Percentiles rank a stretch among this genome's conserved stretches.
phyloP scores from a whole-genome alignment of 2,797 vertebrate species.

The Danio choprae region DNA sequence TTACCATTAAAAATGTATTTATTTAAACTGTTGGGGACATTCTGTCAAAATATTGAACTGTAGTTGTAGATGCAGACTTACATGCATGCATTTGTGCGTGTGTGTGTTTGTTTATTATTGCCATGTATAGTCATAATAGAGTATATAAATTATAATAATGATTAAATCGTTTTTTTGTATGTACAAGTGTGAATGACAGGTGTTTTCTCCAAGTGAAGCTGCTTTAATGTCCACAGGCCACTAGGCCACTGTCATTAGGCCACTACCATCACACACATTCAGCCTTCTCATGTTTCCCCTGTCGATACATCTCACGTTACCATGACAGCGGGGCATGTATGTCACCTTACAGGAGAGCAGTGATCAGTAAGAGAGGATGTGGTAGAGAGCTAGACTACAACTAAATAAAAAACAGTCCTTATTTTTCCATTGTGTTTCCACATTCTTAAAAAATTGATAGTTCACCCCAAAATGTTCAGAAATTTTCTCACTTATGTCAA shows the following conservation, averaged over 20 bases:
- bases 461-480: not conserved
- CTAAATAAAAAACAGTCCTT: not conserved
- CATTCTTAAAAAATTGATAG: not conserved
- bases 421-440: not conserved
- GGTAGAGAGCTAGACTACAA: slow-evolving; percentile 37
- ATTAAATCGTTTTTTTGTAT: not conserved
- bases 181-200: not conserved
- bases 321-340: slow-evolving; percentile 69
- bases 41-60: too few relatives aligned
- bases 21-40: too few relatives aligned
- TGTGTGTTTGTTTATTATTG: not conserved
- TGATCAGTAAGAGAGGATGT: slow-evolving; percentile 46
- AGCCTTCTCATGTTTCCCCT: slow-evolving; percentile 70
- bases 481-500: not conserved
- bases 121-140: not conserved
- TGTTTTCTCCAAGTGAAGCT: slow-evolving; percentile 68
- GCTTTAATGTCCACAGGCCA: slow-evolving; percentile 64
- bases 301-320: slow-evolving; percentile 67
- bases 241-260: slow-evolving; percentile 52
- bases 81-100: too few relatives aligned
- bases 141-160: not conserved
- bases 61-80: too few relatives aligned
- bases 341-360: slow-evolving; percentile 56
- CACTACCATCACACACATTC: slow-evolving; percentile 51
- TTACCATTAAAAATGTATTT: too few relatives aligned